Base-by-base conservation (phyloP, 2,888 invertebrate species). In the Thereva unica region DNA sequence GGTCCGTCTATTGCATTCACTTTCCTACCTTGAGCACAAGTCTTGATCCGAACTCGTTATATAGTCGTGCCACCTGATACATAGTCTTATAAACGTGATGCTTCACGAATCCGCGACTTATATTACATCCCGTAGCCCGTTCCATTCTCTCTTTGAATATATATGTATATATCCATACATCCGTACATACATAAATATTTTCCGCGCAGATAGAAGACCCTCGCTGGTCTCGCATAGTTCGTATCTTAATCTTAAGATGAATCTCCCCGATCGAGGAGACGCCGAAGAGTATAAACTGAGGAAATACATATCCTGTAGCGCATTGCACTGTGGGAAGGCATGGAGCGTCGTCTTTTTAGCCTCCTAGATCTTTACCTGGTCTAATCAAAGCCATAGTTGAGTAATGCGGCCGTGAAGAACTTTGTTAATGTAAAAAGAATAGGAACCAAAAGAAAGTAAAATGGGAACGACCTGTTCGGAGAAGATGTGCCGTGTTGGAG, bases 371-470 rank as follows among this genome's bases (percentile, higher is more conserved):
- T 23, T 23, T 23, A 23, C 23, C 23, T 23, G 23, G 23, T 47
- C 49, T 47, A 47, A 49, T 12, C 8, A 38, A 59, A 49, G 47
- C 37, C 5, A 35, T 35, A 35, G 47, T 59, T 59, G 59, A 59
- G 47, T 59, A 59, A 59, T 34, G 47, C 49, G 47, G 41, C 64
- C 42, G 53, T 44, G 44, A 64, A 44, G 38, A 53, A 44, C 42
- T 45, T 42, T 35, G 34, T 64, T 41, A 53, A 42, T 41, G 23
- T 23, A 23, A 23, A 23, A 23, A 23, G 23, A 64, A 64, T 53
- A 64, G 64, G 64, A 64, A 53, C 49, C 49, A 64, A 64, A 64
- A 64, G 64, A 64, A 64, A 64, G 64, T 64, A 64, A 64, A 64
- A 64, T 64, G 64, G 50, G 50, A 52, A 63, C 34, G 9, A 52